These are phyloP conservation scores for Drosophila subsilvestris DNA, from an alignment of 2,888 invertebrate species.

Conservation along the genomic window DNA sequence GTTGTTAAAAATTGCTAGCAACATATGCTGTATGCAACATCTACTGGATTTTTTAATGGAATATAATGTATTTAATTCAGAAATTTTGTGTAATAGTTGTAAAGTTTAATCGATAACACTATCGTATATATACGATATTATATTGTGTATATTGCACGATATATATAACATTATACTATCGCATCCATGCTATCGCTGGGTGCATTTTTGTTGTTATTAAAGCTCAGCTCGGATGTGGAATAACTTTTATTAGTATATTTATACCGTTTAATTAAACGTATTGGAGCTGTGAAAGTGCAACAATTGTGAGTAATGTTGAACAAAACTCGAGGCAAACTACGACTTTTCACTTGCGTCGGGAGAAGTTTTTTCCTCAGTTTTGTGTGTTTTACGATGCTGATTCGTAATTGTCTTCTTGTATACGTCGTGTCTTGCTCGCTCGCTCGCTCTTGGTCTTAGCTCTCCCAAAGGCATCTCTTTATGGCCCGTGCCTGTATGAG, in stretches of 20 bases:
- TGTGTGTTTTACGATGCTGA: constrained; percentile 75
- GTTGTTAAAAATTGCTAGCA: no score
- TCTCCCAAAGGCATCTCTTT: constrained; percentile 22
- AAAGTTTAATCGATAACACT: no score
- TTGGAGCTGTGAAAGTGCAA: constrained; percentile 73
- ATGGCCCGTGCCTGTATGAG: constrained; percentile 31
- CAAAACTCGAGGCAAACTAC: constrained; percentile 4
- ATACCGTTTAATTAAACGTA: constrained; percentile 60
- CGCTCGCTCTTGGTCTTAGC: constrained; percentile 37
- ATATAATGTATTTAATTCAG: no score
- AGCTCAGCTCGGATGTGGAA: constrained; percentile 71
- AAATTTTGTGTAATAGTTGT: no score
- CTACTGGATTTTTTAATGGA: no score
- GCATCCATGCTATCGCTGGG: neutral
- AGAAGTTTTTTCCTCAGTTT: constrained; percentile 54
- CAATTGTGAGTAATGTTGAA: constrained; percentile 66
- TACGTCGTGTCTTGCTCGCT: constrained; percentile 59
- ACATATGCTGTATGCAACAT: no score
- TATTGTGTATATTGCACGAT: no score
- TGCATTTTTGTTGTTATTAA: constrained; percentile 54
- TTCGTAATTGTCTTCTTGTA: constrained; percentile 77
- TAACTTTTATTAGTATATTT: constrained; percentile 51
- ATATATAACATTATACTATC: no score
- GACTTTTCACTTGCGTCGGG: constrained; percentile 34
- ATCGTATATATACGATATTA: no score